Evolutionary conservation across 2,888 invertebrate species (phyloP).

Genomic region (Nephrotoma appendiculata): DNA sequence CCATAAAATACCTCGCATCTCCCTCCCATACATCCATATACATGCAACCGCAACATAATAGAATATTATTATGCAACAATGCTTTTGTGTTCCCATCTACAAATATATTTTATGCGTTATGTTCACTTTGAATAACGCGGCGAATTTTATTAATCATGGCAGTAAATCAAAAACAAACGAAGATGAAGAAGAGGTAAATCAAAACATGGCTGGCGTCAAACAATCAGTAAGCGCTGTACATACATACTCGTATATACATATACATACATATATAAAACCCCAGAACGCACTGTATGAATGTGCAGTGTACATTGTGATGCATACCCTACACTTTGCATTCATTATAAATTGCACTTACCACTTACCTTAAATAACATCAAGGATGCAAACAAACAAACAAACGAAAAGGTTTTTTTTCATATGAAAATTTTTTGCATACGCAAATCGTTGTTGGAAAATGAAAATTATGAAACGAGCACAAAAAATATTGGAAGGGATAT

Average conservation of each 20-base stretch:
- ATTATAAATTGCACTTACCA: neutral
- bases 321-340: neutral
- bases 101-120: too few species aligned
- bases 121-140: too few species aligned
- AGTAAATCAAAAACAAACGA: neutral
- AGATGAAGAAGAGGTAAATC: neutral
- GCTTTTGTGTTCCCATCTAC: too few species aligned
- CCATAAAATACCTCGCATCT: neutral
- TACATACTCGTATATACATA: neutral
- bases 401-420: neutral
- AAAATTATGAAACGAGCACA: neutral
- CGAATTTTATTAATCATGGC: neutral
- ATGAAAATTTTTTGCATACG: neutral
- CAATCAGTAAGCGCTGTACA: neutral
- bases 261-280: neutral
- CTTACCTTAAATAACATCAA: neutral
- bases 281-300: too few species aligned
- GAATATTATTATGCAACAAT: neutral
- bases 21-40: neutral
- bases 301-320: too few species aligned
- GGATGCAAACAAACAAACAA: neutral
- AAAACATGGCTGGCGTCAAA: neutral
- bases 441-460: neutral
- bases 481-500: neutral
- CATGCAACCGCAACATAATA: neutral